phyloP scores from a whole-genome alignment of 2,797 vertebrate genomes.

The Synanceia verrucosa region DNA sequence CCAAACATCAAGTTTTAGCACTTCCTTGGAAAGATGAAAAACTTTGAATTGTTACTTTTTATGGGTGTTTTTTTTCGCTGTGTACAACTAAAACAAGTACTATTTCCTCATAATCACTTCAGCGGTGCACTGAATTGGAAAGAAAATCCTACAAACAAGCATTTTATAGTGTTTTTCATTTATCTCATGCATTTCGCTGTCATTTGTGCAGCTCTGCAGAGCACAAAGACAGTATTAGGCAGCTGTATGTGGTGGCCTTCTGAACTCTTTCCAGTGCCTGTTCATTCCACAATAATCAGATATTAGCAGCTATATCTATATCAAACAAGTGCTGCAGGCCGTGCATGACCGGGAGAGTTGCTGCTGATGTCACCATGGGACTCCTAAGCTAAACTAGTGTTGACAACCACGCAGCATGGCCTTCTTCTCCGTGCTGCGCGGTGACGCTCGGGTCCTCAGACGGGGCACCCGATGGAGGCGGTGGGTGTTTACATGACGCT shows the following conservation, averaged over 20 bases:
- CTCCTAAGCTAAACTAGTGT: slow-evolving; percentile 85
- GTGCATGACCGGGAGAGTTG: slow-evolving; percentile 77
- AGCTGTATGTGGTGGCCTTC: slow-evolving; percentile 82
- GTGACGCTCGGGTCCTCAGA: slow-evolving; percentile 77
- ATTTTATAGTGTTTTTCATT: slow-evolving; percentile 33
- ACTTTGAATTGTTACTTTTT: neutral
- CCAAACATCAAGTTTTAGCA: slow-evolving; percentile 7
- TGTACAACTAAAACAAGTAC: neutral
- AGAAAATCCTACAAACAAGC: slow-evolving; percentile 7
- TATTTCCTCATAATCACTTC: neutral
- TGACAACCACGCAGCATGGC: slow-evolving; percentile 90
- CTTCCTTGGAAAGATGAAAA: neutral
- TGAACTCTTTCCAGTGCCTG: slow-evolving; percentile 46
- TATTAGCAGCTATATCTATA: slow-evolving; percentile 68
- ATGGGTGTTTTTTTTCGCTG: neutral
- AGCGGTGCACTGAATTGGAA: neutral
- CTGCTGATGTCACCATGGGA: slow-evolving; percentile 72
- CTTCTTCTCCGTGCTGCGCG: slow-evolving; percentile 66
- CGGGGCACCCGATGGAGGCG: slow-evolving; percentile 65
- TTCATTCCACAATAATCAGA: slow-evolving; percentile 48
- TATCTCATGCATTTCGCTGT: neutral
- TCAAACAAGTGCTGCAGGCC: slow-evolving; percentile 71
- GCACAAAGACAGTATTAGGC: slow-evolving; percentile 84
- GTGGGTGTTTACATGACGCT: slow-evolving; percentile 84
- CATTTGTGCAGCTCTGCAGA: slow-evolving; percentile 26